These are phyloP conservation scores for Protobothrops flavoviridis DNA, from an alignment of 2,113 vertebrate species.

Conservation along the genomic window DNA sequence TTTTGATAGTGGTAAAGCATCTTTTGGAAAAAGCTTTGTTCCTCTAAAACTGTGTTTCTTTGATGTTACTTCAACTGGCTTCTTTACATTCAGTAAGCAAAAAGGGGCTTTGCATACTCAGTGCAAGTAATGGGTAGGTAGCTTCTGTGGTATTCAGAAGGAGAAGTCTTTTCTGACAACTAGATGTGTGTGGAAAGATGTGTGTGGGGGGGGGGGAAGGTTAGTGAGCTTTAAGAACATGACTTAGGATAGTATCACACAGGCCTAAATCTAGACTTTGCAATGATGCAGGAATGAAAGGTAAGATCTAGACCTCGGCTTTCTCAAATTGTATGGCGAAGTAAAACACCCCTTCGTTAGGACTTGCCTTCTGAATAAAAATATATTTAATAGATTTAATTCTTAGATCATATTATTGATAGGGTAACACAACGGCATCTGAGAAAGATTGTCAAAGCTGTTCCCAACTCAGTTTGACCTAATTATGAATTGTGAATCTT, in stretches of 20 bases:
- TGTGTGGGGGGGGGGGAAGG: not conserved
- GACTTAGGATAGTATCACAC: not conserved
- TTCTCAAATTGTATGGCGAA: slow-evolving; percentile 47
- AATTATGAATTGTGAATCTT: not conserved
- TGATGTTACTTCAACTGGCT: not conserved
- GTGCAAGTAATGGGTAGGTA: not conserved
- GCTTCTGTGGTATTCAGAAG: not conserved
- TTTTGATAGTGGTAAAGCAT: not conserved
- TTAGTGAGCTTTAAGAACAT: not conserved
- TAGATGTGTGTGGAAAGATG: no score
- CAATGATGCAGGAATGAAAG: slow-evolving; percentile 36
- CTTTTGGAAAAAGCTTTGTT: not conserved
- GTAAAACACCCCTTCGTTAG: slow-evolving; percentile 57
- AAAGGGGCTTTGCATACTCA: not conserved
- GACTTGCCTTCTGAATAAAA: slow-evolving; percentile 63
- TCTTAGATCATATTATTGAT: not conserved
- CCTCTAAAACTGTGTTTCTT: not conserved
- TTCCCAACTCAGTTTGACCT: not conserved
- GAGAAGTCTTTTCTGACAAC: not conserved
- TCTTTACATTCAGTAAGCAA: not conserved
- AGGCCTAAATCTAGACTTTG: slow-evolving; percentile 27
- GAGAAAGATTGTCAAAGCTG: not conserved
- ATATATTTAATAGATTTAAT: slow-evolving; percentile 50
- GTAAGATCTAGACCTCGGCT: slow-evolving; percentile 32
- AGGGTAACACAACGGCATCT: not conserved